Base-by-base conservation (phyloP, 2,888 invertebrate genomes). In the Argynnis bischoffii region DNA sequence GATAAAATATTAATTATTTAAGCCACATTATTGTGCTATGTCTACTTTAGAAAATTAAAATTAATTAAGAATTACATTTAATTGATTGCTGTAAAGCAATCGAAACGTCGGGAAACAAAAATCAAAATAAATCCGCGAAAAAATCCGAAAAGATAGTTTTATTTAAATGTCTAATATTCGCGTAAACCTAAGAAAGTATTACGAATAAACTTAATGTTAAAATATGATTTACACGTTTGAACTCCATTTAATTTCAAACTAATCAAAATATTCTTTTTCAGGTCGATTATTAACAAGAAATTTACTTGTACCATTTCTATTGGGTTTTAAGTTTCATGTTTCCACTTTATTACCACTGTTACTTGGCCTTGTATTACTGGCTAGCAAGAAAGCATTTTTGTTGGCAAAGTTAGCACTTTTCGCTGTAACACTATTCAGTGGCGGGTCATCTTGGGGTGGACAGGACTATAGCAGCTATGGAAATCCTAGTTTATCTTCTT, bases 301-400 rank as follows among this genome's bases (percentile, higher is more conserved):
- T 72, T 94, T 96, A 66, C 78, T 97, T n/a, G 88, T 97, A 18
- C 97, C 97, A 31, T 94, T 97, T 76, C 92, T 97, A 1, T 91
- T 97, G 14, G 97, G 97, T 8, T 94, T 97, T 74, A 97, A 97
- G 86, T 96, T 97, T 79, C 96, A 96, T 79, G 87, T 97, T 55
- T 94, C 95, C 1, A 95, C 96, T 0, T 82, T 97, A 69, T 87
- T 97, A 16, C 97, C 97, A 0, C 80, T 97, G 63, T 79, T 97
- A 11, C 94, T 97, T 71, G 96, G 96, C 1, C 80, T 94, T 11
- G 85, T 97, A 50, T 93, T 96, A 56, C 78, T 97, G 54, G 90
- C 97, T 3, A 95, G 96, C 21, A 97, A 97, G 79, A 97, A 97
- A 79, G 96, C 96, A 0, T 93, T 96, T 55, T 81, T 97, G 2